Evolutionary conservation across 2,888 invertebrate species (phyloP).

Genomic region (Callosobruchus maculatus): DNA sequence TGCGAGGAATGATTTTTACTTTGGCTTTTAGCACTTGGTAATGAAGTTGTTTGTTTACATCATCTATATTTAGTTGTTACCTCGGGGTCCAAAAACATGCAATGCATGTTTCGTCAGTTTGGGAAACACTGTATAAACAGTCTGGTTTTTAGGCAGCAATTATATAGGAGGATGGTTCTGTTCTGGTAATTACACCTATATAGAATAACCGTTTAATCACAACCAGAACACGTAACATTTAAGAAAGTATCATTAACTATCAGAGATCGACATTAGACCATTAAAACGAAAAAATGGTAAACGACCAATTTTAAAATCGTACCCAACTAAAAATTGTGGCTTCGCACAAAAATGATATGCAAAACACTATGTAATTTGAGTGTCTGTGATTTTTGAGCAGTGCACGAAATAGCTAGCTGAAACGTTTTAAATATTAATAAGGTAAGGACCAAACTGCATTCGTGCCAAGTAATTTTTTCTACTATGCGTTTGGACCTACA

Average conservation of each 20-base stretch:
- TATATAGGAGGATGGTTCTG: neutral
- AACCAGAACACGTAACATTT: slow-evolving; percentile 32
- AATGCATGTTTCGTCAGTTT: neutral
- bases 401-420: slow-evolving; percentile 41
- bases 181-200: slow-evolving; percentile 29
- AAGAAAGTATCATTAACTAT: slow-evolving; percentile 36
- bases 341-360: slow-evolving; percentile 49
- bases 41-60: no score
- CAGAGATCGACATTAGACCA: slow-evolving; percentile 37
- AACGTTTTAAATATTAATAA: slow-evolving; percentile 46
- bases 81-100: neutral
- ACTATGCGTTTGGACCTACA: slow-evolving; percentile 35
- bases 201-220: slow-evolving; percentile 36
- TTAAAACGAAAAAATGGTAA: slow-evolving; percentile 37
- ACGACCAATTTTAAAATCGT: slow-evolving; percentile 46
- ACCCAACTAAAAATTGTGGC: slow-evolving; percentile 46
- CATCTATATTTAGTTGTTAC: no score
- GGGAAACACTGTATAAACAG: neutral
- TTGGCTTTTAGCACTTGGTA: no score
- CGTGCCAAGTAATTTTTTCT: slow-evolving; percentile 43
- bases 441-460: slow-evolving; percentile 45
- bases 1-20: no score
- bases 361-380: slow-evolving; percentile 48
- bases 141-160: neutral
- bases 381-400: slow-evolving; percentile 45